Conservation (phyloP, 2,797 vertebrate species). For the Delichon dasypus region DNA sequence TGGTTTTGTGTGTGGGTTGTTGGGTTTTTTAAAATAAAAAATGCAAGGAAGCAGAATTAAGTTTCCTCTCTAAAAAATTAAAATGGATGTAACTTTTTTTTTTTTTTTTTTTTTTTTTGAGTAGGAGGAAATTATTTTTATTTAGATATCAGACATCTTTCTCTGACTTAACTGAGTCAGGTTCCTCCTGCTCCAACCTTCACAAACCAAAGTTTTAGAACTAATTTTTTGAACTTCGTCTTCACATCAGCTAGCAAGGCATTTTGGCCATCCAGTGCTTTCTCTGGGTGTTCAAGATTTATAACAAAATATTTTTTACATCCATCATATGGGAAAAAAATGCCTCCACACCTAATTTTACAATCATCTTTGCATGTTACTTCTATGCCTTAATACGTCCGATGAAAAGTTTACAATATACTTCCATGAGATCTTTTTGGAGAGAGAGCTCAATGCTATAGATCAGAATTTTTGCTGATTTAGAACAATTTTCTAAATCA, state of each 20-base stretch:
- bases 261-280: background rate
- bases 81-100: no score
- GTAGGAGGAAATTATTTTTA: background rate
- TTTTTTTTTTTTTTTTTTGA: no score
- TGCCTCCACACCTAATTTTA: background rate
- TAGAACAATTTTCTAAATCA: background rate
- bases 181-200: background rate
- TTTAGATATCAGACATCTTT: background rate
- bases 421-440: background rate
- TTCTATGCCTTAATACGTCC: background rate
- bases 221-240: background rate
- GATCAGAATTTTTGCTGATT: background rate
- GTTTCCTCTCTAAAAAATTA: background rate
- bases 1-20: accelerated
- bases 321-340: background rate
- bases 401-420: background rate
- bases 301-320: background rate
- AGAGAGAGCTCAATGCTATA: background rate
- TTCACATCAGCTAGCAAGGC: background rate
- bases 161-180: background rate
- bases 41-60: background rate
- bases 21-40: background rate
- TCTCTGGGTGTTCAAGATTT: background rate
- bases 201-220: background rate
- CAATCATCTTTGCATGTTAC: background rate